These are phyloP conservation scores for Athene noctua DNA, from an alignment of 2,113 vertebrate species.

Conservation along the genomic window DNA sequence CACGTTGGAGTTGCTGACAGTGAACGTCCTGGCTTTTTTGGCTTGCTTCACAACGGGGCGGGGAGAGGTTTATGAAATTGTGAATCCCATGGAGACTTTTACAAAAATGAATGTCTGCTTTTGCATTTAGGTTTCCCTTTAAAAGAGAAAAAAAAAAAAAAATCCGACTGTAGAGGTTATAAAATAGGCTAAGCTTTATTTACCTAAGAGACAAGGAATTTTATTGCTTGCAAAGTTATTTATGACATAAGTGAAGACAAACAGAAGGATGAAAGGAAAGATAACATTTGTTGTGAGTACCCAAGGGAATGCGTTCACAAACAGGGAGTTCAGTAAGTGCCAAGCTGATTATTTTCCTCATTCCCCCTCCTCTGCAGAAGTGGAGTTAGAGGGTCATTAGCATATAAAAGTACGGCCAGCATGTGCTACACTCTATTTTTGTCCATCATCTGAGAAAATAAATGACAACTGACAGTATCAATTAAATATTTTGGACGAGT, in stretches of 20 bases:
- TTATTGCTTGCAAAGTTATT: slow-evolving; percentile 29
- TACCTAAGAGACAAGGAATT: slow-evolving; percentile 23
- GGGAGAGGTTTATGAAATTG: not conserved
- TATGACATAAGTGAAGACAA: slow-evolving; percentile 1
- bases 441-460: not conserved
- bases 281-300: not conserved
- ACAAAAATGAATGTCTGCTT: not conserved
- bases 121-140: not conserved
- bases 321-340: not conserved
- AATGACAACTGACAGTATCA: not conserved
- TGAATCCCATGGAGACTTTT: not conserved
- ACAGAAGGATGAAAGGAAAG: slow-evolving; percentile 23
- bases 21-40: not conserved
- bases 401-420: not conserved
- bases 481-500: not conserved
- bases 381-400: not conserved
- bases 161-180: not conserved
- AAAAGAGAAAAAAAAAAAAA: not conserved
- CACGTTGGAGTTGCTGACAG: not conserved
- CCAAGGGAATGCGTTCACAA: not conserved
- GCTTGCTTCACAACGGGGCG: not conserved
- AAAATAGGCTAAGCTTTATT: not conserved
- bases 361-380: not conserved
- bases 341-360: not conserved
- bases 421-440: not conserved